Evolutionary conservation across 2,113 vertebrate genomes (phyloP).

Genomic region (Sclerurus mexicanus): DNA sequence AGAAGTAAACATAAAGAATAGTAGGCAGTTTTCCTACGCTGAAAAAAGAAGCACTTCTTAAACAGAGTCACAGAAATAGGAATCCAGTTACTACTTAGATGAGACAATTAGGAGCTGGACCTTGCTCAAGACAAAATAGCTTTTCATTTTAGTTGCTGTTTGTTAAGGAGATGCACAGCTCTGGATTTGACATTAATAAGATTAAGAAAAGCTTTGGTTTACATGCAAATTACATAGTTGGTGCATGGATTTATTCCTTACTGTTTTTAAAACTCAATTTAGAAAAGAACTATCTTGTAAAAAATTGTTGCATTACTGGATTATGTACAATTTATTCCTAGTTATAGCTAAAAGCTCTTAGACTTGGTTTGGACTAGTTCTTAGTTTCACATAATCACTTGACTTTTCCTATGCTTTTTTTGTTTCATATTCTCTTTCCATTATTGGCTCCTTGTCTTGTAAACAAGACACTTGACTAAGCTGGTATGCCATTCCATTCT

Average conservation of each 20-base stretch:
- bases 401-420: fast-evolving
- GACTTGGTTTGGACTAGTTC: not conserved
- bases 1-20: not conserved
- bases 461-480: not conserved
- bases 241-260: not conserved
- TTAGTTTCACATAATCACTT: not conserved
- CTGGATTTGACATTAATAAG: not conserved
- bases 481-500: not conserved
- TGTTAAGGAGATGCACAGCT: not conserved
- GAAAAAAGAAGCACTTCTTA: not conserved
- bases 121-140: not conserved
- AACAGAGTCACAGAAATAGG: not conserved
- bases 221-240: not conserved
- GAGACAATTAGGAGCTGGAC: not conserved
- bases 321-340: not conserved
- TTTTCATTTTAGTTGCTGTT: not conserved
- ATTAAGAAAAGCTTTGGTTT: not conserved
- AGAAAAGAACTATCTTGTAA: not conserved
- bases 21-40: not conserved
- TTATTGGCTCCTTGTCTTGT: not conserved
- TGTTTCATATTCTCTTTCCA: not conserved
- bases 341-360: not conserved
- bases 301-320: not conserved
- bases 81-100: not conserved
- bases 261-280: not conserved